Base-by-base conservation (phyloP, 2,113 vertebrate species). In the Choloepus hoffmanni region DNA sequence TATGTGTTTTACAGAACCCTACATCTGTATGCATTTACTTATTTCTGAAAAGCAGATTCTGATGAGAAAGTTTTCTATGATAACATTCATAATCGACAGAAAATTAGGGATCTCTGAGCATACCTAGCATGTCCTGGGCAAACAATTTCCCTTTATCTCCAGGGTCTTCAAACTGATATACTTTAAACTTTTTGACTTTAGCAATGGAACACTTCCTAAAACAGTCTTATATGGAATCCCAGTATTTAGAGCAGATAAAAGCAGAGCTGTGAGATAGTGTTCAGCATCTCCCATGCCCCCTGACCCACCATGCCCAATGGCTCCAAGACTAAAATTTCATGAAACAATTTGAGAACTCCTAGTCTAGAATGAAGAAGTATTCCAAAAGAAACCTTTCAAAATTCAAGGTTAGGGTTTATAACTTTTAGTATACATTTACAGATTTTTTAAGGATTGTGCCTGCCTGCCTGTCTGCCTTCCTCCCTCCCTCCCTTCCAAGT, bases 41-140 rank as follows among this genome's bases (percentile, higher is more conserved):
- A 33, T 36, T 73, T 93, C 88, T 70, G 48, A 91, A 89, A 85
- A 92, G 55, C 67, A 92, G 33, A 73, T 28, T 77, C 40, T 72
- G 43, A n/a, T 95, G 28, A 94, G 36, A 62, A 92, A 65, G n/a
- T 53, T 45, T 68, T 62, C 50, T 76, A 87, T 30, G 24, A 14
- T 70, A n/a, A 88, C 23, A 40, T 36, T 67, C 9, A 21, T 21
- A 93, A 96, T 8, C 68, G 50, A 87, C 63, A 79, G 85, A 86
- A 95, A 87, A 82, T 43, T 2, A n/a, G 36, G 62, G 12, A 50
- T 36, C 19, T 68, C 58, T 93, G 65, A 68, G 26, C 33, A 50
- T 58, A 89, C 43, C 70, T 82, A n/a, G 78, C 28, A 55, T 45
- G 16, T 70, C 30, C 28, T 16, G 19, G 79, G 26, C 26, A 40